Base-by-base conservation (phyloP, 2,888 invertebrate species). In the Cataglyphis rosenhaueri region DNA sequence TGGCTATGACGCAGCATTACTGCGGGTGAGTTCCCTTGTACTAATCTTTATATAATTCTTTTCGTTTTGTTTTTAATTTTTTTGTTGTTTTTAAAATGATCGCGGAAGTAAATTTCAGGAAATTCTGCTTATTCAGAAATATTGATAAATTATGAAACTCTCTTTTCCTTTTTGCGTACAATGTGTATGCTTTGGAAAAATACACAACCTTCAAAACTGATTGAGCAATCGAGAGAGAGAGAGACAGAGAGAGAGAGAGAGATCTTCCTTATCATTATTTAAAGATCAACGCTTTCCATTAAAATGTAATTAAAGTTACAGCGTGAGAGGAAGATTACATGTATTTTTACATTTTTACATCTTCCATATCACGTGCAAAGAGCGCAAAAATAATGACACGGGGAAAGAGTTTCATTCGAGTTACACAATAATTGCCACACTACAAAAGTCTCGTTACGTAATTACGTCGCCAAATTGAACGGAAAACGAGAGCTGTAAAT, bases 401-500 rank as follows among this genome's bases (percentile, higher is more conserved):
- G 12, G 12, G 9, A 5, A 29, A 44, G 8, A 29, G 29, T 76
- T 55, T 29, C n/a, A n/a, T 38, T 29, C 6, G 4, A 21, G 29
- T 55, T 29, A n/a, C n/a, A n/a, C 21, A 75, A 66, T 29, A 38
- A n/a, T 15, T 29, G 15, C 15, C 10, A 10, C 3, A 3, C 15
- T 75, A 25, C 52, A 35, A 55, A 29, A 8, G 55, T 12, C 5
- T 55, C 3, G 38, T 76, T 76, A 66, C 15, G 12, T 66, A 55
- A 75, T 55, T 52, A 15, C 5, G 9, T 15, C 25, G 52, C 18
- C 55, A 29, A 76, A 76, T 76, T 41, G 29, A 66, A 57, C 29
- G n/a, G 38, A 55, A 38, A 55, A n/a, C 12, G 25, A 21, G 48
- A 62, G 10, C 9, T 52, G 38, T 29, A 48, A 52, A 35, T 38